Conservation (phyloP, 2,113 vertebrate genomes). For the Halcyon malimbica region DNA sequence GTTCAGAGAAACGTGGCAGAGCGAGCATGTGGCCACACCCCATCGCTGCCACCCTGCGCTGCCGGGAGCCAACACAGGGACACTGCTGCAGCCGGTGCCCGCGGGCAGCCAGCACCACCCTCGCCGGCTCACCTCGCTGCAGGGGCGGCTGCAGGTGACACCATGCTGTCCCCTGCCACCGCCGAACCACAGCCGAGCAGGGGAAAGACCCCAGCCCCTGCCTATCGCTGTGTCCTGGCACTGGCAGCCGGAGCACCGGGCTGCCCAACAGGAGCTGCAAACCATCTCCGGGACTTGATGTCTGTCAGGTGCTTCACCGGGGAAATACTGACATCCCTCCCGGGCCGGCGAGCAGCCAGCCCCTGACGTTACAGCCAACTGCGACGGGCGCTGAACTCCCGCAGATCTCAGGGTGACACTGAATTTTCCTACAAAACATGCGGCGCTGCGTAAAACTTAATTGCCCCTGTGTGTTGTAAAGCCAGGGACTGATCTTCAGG, state of each 20-base stretch:
- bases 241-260: background rate
- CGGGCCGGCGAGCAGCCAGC: background rate
- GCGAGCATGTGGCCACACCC: rapidly evolving
- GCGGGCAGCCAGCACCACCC: background rate
- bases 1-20: background rate
- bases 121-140: background rate
- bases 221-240: background rate
- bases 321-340: rapidly evolving
- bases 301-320: background rate
- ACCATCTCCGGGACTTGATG: rapidly evolving
- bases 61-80: background rate
- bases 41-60: rapidly evolving
- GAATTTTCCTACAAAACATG: background rate
- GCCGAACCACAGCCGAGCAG: background rate
- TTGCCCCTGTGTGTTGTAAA: background rate
- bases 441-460: background rate
- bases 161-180: background rate
- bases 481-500: background rate
- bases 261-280: background rate
- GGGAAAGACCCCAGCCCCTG: too few relatives aligned
- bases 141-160: background rate
- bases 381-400: rapidly evolving
- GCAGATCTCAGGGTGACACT: background rate
- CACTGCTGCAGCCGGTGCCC: rapidly evolving
- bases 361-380: rapidly evolving